phyloP scores from a whole-genome alignment of 1,140 invertebrate species.

The Drosophila pseudoobscura region DNA sequence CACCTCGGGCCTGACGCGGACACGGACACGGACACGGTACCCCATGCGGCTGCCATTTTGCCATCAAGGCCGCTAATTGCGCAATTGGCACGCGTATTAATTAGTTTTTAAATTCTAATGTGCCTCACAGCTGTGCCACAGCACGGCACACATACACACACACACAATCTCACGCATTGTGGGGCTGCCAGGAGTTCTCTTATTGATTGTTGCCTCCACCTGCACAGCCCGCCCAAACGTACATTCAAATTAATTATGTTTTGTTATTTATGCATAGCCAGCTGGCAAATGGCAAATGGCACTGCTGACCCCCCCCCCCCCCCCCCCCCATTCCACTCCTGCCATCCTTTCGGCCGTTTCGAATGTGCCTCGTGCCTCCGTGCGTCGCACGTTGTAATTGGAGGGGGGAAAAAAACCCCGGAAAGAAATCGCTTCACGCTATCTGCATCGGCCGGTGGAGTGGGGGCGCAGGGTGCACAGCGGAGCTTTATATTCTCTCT shows the following conservation, averaged over 20 bases:
- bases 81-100: slow-evolving; percentile 79
- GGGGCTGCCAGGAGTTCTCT: slow-evolving; percentile 49
- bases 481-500: slow-evolving; percentile 8
- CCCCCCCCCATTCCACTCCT: slow-evolving; percentile 2
- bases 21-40: background rate
- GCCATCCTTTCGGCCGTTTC: slow-evolving; percentile 28
- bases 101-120: slow-evolving; percentile 82
- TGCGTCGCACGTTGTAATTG: slow-evolving; percentile 30
- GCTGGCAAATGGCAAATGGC: slow-evolving; percentile 40
- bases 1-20: slow-evolving; percentile 10
- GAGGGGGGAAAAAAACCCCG: background rate
- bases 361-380: background rate
- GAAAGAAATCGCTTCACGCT: slow-evolving; percentile 22
- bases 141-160: slow-evolving; percentile 2
- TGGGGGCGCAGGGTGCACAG: background rate
- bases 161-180: background rate
- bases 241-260: slow-evolving; percentile 80
- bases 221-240: slow-evolving; percentile 16
- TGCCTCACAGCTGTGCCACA: slow-evolving; percentile 57
- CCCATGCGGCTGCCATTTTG: slow-evolving; percentile 29
- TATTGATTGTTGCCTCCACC: slow-evolving; percentile 69
- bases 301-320: background rate
- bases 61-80: slow-evolving; percentile 72
- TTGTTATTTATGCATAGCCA: slow-evolving; percentile 78
- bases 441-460: slow-evolving; percentile 14